Percentiles rank a stretch among this genome's conserved stretches.
phyloP scores from a whole-genome alignment of 2,888 invertebrate species.

The Tiliacea aurago region DNA sequence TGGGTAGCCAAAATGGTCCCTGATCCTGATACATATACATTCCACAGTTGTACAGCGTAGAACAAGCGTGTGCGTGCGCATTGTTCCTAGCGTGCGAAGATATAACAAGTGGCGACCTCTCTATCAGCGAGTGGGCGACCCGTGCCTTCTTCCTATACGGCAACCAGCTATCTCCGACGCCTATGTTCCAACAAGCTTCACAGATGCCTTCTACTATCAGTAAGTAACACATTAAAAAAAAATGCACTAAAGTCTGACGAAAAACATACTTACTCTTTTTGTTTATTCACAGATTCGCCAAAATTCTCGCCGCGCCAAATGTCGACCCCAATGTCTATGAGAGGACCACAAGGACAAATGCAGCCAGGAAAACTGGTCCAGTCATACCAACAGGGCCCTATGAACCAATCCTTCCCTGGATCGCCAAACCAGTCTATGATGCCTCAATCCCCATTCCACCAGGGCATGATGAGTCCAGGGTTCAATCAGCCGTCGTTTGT shows the following conservation, averaged over 20 bases:
- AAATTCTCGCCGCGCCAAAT: constrained; percentile 88
- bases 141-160: constrained; percentile 98
- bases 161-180: constrained; percentile 91
- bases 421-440: constrained; percentile 78
- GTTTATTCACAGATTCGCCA: constrained; percentile 79
- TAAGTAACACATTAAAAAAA: constrained; percentile 52
- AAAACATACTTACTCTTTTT: background rate
- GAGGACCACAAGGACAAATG: constrained; percentile 81
- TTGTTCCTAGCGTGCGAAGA: constrained; percentile 95
- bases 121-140: constrained; percentile 96
- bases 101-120: constrained; percentile 81
- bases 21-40: background rate
- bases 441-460: constrained; percentile 82
- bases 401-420: constrained; percentile 81
- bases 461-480: constrained; percentile 78
- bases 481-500: constrained; percentile 84
- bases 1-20: too few species aligned
- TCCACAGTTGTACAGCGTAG: constrained; percentile 92
- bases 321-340: constrained; percentile 86
- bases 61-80: constrained; percentile 97
- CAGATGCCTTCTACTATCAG: constrained; percentile 80
- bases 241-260: background rate
- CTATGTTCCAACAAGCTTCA: constrained; percentile 76
- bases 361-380: constrained; percentile 81
- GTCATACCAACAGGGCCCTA: constrained; percentile 79